phyloP scores from a whole-genome alignment of 2,113 vertebrate species.

The Bubo scandiacus region DNA sequence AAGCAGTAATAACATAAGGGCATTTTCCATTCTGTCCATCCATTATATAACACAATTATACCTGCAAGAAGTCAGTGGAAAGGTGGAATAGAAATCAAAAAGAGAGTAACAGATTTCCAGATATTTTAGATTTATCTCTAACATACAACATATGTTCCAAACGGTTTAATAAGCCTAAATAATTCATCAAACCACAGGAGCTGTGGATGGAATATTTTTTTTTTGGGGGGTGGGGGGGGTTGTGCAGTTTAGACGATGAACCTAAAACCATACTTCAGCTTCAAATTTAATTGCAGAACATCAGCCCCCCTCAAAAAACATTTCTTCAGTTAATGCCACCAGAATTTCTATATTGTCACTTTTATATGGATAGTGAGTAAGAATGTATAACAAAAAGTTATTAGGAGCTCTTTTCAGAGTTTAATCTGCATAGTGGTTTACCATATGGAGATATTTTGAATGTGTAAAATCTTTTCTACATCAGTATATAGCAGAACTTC shows the following conservation, averaged over 20 bases:
- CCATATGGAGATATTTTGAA: not conserved
- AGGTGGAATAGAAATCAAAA: not conserved
- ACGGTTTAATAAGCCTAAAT: not conserved
- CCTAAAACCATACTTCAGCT: not conserved
- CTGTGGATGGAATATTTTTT: not conserved
- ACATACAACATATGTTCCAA: not conserved
- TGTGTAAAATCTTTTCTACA: not conserved
- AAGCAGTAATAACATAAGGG: not conserved
- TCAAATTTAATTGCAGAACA: not conserved
- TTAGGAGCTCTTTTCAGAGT: not conserved
- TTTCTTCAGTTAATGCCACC: not conserved
- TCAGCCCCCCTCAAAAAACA: accelerated
- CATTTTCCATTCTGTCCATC: not conserved
- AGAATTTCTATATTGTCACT: not conserved
- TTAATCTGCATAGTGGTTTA: not conserved
- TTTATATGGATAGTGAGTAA: not conserved
- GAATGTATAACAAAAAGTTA: not conserved
- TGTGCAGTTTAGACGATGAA: not conserved
- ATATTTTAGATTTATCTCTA: not conserved
- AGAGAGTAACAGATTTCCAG: not conserved
- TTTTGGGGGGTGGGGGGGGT: no score
- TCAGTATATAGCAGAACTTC: not conserved
- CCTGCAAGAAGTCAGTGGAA: not conserved
- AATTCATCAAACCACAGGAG: not conserved
- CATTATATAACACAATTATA: not conserved